A percentile compares a stretch with the other conserved stretches of the same genome.
Conservation (phyloP, 2,113 vertebrate genomes). For the Serinus canaria region DNA sequence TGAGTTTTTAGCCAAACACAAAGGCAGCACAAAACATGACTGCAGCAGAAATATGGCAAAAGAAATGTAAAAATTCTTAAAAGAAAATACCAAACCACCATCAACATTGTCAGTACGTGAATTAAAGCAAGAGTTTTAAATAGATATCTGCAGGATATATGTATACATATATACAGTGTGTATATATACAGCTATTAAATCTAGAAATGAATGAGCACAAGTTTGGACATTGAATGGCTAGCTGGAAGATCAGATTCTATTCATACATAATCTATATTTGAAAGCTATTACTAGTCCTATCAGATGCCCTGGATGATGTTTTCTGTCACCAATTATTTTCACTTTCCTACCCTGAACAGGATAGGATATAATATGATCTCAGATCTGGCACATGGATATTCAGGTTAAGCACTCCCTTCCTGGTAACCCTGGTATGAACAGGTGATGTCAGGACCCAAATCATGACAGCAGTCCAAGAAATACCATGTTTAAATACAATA, state of each 20-base stretch:
- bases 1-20: not conserved
- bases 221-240: not conserved
- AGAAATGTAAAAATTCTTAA: not conserved
- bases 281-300: not conserved
- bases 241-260: not conserved
- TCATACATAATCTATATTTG: not conserved
- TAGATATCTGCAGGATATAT: not conserved
- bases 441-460: not conserved
- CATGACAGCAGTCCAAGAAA: not conserved
- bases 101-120: not conserved
- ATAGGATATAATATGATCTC: not conserved
- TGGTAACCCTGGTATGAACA: not conserved
- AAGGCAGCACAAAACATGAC: not conserved
- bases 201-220: constrained; percentile 6
- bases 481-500: not conserved
- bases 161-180: fast-evolving
- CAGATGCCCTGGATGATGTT: not conserved
- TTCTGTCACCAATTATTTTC: not conserved
- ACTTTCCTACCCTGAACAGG: not conserved
- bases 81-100: not conserved
- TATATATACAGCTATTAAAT: not conserved
- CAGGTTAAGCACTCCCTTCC: not conserved
- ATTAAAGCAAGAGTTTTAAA: not conserved
- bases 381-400: not conserved
- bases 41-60: not conserved